phyloP scores from a whole-genome alignment of 2,888 invertebrate species.

The Operophtera brumata region DNA sequence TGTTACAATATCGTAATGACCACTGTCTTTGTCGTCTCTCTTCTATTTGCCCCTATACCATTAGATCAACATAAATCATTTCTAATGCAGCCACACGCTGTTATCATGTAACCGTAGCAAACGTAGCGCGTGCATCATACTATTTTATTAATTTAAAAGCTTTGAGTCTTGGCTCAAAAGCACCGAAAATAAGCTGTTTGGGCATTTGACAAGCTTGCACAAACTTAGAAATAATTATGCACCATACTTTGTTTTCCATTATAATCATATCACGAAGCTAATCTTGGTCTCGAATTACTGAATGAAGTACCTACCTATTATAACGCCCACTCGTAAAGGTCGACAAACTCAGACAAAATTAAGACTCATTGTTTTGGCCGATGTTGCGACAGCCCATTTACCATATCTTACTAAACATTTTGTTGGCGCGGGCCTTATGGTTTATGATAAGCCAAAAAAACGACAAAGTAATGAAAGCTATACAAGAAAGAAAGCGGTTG shows the following conservation, averaged over 20 bases:
- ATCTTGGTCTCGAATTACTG: slow-evolving; percentile 38
- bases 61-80: slow-evolving; percentile 66
- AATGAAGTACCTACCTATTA: slow-evolving; percentile 34
- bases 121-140: slow-evolving; percentile 16
- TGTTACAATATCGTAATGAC: neutral
- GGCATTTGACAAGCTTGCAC: neutral
- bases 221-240: neutral
- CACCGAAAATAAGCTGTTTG: neutral
- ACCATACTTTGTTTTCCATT: neutral
- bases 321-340: slow-evolving; percentile 55
- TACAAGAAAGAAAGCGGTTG: neutral
- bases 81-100: slow-evolving; percentile 28
- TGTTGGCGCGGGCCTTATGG: neutral
- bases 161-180: neutral
- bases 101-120: slow-evolving; percentile 21
- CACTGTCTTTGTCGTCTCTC: slow-evolving; percentile 15
- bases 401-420: slow-evolving; percentile 59
- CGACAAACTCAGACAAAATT: slow-evolving; percentile 64
- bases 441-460: neutral
- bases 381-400: slow-evolving; percentile 62
- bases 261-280: slow-evolving; percentile 36
- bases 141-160: neutral
- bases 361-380: slow-evolving; percentile 70
- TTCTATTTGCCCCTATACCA: slow-evolving; percentile 44
- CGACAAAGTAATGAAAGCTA: neutral